Evolutionary conservation across 2,797 vertebrate genomes (phyloP).

Genomic region (Rhynchonycteris naso): DNA sequence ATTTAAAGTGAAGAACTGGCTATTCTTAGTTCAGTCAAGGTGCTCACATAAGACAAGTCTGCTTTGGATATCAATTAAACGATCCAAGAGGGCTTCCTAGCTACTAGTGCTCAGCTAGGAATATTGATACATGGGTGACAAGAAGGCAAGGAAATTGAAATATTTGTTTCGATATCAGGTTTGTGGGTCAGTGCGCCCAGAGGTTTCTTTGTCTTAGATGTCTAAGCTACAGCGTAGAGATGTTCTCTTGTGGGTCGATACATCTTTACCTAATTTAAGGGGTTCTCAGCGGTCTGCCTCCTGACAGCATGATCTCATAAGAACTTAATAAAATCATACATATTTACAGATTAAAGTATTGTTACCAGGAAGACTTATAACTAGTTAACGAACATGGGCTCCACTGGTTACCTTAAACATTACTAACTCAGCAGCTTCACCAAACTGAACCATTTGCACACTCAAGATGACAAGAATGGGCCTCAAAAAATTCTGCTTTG

Average conservation of each 20-base stretch:
- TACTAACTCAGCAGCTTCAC: neutral
- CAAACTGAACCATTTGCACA: neutral
- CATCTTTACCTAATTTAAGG: neutral
- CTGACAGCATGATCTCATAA: neutral
- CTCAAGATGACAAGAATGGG: neutral
- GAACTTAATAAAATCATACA: neutral
- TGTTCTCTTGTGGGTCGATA: neutral
- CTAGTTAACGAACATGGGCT: neutral
- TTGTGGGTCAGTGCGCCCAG: neutral
- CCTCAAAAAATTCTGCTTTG: neutral
- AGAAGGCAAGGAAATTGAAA: neutral
- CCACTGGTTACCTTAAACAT: neutral
- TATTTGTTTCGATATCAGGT: neutral
- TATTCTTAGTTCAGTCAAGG: slow-evolving; percentile 70
- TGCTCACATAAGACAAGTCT: slow-evolving; percentile 70
- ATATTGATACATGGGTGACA: neutral
- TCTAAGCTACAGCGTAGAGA: neutral
- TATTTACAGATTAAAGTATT: neutral
- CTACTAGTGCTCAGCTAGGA: neutral
- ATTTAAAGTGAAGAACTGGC: slow-evolving; percentile 72
- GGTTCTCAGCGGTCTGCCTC: neutral
- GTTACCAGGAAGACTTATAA: neutral
- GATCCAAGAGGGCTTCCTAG: slow-evolving; percentile 48
- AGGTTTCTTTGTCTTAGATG: neutral
- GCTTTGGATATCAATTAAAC: slow-evolving; percentile 53